Conservation (phyloP, 2,888 invertebrate species). For the Polymixis lichenea region DNA sequence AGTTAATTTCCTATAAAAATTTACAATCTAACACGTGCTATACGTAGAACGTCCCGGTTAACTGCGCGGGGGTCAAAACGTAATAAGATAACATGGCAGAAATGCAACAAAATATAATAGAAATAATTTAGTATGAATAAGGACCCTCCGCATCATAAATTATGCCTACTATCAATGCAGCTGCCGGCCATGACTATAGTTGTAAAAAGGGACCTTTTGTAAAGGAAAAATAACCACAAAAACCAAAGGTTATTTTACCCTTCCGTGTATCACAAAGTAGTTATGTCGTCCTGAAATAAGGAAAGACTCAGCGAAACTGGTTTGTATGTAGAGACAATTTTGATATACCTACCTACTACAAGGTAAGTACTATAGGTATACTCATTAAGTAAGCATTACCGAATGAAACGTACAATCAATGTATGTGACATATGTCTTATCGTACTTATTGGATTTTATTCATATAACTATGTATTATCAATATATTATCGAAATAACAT, state of each 20-base stretch:
- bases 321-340: neutral
- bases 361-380: no score
- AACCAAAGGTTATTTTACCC: neutral
- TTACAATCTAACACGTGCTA: no score
- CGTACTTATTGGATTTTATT: neutral
- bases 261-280: neutral
- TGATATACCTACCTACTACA: neutral
- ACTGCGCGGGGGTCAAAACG: no score
- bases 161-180: constrained; percentile 10
- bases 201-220: constrained; percentile 18
- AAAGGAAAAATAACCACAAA: constrained; percentile 23
- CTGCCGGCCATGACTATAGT: neutral
- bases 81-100: constrained; percentile 1
- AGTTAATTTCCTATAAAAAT: no score
- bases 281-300: neutral
- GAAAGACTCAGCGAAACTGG: neutral
- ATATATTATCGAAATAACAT: neutral
- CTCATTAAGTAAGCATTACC: neutral
- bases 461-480: neutral
- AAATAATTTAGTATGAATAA: constrained; percentile 36
- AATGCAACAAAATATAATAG: constrained; percentile 19
- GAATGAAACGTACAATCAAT: neutral
- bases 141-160: constrained; percentile 38
- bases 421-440: neutral
- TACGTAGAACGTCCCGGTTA: no score